A percentile compares a stretch with the other conserved stretches of the same genome.
Evolutionary conservation across 2,797 vertebrate genomes (phyloP).

Genomic region (Jordanella pulchra): DNA sequence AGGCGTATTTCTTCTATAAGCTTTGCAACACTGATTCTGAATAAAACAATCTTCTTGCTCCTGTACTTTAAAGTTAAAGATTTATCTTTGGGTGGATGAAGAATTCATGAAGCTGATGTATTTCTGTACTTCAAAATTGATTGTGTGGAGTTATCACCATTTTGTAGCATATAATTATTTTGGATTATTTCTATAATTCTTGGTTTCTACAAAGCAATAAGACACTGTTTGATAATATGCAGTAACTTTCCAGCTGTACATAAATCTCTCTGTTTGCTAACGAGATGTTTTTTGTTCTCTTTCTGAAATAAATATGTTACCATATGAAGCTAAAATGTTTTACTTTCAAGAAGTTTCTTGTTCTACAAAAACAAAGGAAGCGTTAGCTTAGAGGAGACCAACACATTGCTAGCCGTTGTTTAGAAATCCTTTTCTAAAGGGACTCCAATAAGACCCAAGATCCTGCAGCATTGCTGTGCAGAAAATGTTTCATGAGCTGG

Average conservation of each 20-base stretch:
- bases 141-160: no score
- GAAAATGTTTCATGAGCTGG: constrained; percentile 22
- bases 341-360: not conserved
- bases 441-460: not conserved
- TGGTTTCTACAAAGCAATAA: not conserved
- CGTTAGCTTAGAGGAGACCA: not conserved
- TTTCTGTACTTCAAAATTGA: not conserved
- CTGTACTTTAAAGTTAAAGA: not conserved
- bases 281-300: not conserved
- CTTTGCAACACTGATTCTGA: no score
- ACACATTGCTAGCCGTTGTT: constrained; percentile 5
- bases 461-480: constrained; percentile 3
- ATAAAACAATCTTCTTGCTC: no score
- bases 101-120: not conserved
- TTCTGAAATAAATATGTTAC: not conserved
- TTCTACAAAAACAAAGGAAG: not conserved
- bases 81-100: not conserved
- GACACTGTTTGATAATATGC: not conserved
- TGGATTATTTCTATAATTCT: not conserved
- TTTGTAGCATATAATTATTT: not conserved
- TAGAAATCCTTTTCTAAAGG: not conserved
- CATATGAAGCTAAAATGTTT: not conserved
- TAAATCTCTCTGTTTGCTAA: not conserved
- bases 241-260: not conserved
- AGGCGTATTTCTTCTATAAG: no score